phyloP scores from a whole-genome alignment of 2,888 invertebrate genomes.

The Nemurella pictetii region DNA sequence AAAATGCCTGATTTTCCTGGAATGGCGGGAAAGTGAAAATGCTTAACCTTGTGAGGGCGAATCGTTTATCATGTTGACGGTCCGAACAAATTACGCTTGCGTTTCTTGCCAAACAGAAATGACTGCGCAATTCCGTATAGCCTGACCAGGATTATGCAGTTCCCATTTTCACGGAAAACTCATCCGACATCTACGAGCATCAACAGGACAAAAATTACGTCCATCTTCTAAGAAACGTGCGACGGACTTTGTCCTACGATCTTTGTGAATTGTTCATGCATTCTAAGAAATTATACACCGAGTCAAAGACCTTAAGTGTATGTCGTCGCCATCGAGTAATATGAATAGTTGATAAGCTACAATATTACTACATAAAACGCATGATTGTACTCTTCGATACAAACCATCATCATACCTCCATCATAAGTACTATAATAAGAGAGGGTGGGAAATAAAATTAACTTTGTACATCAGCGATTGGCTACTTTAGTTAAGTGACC shows the following conservation, averaged over 20 bases:
- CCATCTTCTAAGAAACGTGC: slow-evolving; percentile 1
- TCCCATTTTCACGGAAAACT: not conserved
- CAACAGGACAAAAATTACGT: not conserved
- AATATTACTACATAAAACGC: not conserved
- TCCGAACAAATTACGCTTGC: too few species aligned
- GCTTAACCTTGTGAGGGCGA: not conserved
- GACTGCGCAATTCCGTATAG: not conserved
- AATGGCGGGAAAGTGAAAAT: not conserved
- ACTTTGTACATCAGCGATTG: slow-evolving; percentile 22
- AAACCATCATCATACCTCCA: not conserved
- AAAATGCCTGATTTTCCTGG: not conserved
- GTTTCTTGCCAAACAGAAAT: too few species aligned
- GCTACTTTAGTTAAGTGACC: slow-evolving; percentile 30
- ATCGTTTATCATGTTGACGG: not conserved
- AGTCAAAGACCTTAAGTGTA: slow-evolving; percentile 9
- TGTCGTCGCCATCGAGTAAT: not conserved
- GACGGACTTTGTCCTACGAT: not conserved
- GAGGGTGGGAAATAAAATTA: slow-evolving; percentile 12
- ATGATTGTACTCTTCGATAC: not conserved
- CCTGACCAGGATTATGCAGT: not conserved
- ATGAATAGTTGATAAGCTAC: slow-evolving; percentile 3
- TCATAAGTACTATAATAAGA: not conserved
- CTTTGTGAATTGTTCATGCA: slow-evolving; percentile 5
- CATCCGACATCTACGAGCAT: not conserved
- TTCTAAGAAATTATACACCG: not conserved